phyloP scores from a whole-genome alignment of 2,888 invertebrate genomes.

The Leucania comma region DNA sequence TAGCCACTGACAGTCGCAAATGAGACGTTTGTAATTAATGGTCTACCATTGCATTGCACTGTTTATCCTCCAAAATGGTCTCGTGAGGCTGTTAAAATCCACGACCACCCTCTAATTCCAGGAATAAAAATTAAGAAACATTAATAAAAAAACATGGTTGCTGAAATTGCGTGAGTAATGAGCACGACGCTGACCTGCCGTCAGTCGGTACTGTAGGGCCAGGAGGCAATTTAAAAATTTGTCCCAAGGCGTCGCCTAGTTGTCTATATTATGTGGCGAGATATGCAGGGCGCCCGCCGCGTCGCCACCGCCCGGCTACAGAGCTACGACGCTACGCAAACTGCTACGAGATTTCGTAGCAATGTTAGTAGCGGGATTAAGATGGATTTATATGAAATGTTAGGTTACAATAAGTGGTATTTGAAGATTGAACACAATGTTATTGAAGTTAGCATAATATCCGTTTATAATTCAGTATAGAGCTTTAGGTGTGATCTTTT shows the following conservation, averaged over 20 bases:
- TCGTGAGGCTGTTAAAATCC: not conserved
- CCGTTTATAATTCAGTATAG: no score
- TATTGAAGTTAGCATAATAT: no score
- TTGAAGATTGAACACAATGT: not conserved
- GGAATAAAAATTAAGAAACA: constrained; percentile 46
- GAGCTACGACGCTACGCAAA: constrained; percentile 62
- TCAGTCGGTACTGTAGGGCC: constrained; percentile 76
- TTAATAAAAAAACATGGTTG: constrained; percentile 57
- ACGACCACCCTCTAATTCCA: not conserved
- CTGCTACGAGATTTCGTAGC: constrained; percentile 55
- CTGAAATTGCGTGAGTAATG: constrained; percentile 65
- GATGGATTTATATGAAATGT: constrained; percentile 1
- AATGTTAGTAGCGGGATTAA: not conserved
- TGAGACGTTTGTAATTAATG: not conserved
- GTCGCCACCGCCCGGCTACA: constrained; percentile 65
- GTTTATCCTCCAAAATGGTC: not conserved
- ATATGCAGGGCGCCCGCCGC: constrained; percentile 74
- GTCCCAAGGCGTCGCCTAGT: constrained; percentile 83
- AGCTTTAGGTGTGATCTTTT: no score
- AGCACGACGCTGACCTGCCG: constrained; percentile 67
- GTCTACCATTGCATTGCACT: not conserved
- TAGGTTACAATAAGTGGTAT: not conserved
- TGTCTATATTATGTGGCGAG: constrained; percentile 82
- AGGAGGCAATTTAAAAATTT: constrained; percentile 87
- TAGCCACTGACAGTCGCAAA: not conserved